Evolutionary conservation across 2,113 vertebrate species (phyloP).

Genomic region (Bambusicola thoracicus): DNA sequence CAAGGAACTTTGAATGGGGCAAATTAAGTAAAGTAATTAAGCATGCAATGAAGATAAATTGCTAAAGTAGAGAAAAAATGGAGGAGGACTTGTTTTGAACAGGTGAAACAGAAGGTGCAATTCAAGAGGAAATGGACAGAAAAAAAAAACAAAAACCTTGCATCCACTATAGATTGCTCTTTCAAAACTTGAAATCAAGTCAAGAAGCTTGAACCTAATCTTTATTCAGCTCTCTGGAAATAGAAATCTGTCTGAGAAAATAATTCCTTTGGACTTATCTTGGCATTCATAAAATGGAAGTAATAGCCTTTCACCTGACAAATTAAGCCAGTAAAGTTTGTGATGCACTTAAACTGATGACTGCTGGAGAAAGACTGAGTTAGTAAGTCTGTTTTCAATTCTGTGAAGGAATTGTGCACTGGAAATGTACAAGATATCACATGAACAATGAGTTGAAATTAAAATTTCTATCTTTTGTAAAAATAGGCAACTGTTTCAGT

Average conservation of each 20-base stretch:
- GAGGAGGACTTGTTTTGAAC: background rate
- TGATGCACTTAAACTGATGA: conserved; percentile 1
- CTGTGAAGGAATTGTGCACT: background rate
- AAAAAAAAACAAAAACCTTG: background rate
- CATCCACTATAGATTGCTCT: background rate
- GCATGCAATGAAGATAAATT: background rate
- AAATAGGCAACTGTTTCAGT: background rate
- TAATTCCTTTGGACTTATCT: background rate
- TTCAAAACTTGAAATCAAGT: conserved; percentile 1
- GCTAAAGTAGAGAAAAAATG: background rate
- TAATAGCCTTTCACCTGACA: background rate
- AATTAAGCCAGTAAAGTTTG: conserved; percentile 13
- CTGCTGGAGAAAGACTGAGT: background rate
- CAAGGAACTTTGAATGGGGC: background rate
- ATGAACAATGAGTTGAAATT: background rate
- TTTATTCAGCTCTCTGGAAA: background rate
- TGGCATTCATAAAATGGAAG: background rate
- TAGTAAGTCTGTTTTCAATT: background rate
- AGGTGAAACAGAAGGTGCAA: background rate
- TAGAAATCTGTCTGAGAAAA: background rate
- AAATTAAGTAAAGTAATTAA: background rate
- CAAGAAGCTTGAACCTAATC: background rate
- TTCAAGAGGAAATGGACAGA: background rate
- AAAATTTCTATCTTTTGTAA: background rate
- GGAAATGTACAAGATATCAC: background rate